Evolutionary conservation across 1,140 invertebrate genomes (phyloP), one percentile per base, ranked within the genome.

Genomic region (Portunus trituberculatus): DNA sequence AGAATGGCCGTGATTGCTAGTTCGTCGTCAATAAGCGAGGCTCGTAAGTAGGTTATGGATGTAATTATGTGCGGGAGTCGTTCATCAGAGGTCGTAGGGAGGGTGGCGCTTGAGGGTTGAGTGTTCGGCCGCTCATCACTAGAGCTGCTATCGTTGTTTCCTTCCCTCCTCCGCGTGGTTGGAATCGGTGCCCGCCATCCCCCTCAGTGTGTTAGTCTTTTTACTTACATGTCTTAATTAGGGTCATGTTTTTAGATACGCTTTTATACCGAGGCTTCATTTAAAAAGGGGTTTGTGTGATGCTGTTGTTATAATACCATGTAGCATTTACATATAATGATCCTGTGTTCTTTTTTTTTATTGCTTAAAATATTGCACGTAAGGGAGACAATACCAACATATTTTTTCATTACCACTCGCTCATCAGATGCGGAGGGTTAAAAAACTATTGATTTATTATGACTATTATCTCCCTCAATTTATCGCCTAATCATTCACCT

Each of bases 401-500:
- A 76, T 76, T 76, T 76, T n/a, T 76, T 76, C 67, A 76, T 76
- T 76, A 76, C 20, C 67, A 7, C 67, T 76, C 4, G 67, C 67
- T 76, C 67, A 76, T 76, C 67, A 25, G 67, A 76, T 25, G n/a
- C 67, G 67, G 25, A 8, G 8, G 39, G 12, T 0, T 16, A 76
- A 76, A 76, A n/a, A 25, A 7, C 67, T 76, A 76, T 76, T 76
- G 67, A 76, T 76, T 76, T 76, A 76, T 76, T 76, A 8, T 76
- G n/a, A 76, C 25, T 8, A 76, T 76, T 76, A 76, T 76, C 67
- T n/a, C 67, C 6, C 67, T 76, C 67, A 76, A 76, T 76, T 76
- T 76, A 76, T 76, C 67, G 67, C 67, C 67, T 76, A 76, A 76
- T 76, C 67, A n/a, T 76, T 76, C 67, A 76, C 67, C 67, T 76